Conservation (phyloP, 2,797 vertebrate species). For the Nannoperca australis region DNA sequence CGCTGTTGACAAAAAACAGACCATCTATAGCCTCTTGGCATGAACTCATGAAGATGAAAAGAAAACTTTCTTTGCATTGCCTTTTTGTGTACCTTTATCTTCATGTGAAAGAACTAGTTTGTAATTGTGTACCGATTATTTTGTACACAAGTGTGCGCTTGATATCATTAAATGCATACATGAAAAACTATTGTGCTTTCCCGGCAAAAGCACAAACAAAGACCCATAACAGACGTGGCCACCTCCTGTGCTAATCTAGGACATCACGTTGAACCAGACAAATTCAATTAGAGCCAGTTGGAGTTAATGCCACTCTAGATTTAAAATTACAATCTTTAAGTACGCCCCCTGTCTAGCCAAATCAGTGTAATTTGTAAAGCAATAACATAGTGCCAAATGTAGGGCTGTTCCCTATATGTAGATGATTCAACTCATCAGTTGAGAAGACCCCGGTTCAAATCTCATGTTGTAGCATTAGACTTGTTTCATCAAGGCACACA, state of each 20-base stretch:
- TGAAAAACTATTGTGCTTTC: not conserved
- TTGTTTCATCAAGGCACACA: not conserved
- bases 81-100: not conserved
- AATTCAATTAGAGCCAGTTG: slow-evolving; percentile 26
- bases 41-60: slow-evolving; percentile 15
- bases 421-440: slow-evolving; percentile 7
- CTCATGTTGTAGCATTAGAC: not conserved
- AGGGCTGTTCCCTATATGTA: not conserved
- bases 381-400: not conserved
- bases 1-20: slow-evolving; percentile 22
- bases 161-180: not conserved
- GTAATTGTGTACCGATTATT: slow-evolving; percentile 11
- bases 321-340: slow-evolving; percentile 1
- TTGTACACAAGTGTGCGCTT: not conserved
- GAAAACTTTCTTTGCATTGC: slow-evolving; percentile 12
- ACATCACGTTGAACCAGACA: slow-evolving; percentile 15
- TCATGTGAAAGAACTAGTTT: not conserved
- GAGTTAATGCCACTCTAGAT: slow-evolving; percentile 16
- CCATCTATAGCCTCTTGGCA: slow-evolving; percentile 15
- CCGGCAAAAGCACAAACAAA: slow-evolving; percentile 4
- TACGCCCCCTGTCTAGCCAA: slow-evolving; percentile 2
- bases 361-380: slow-evolving; percentile 17
- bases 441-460: not conserved
- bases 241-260: slow-evolving; percentile 40
- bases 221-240: not conserved